A percentile compares a stretch with the other conserved stretches of the same genome.
Conservation (phyloP, 1,140 invertebrate genomes). For the Leptoteleia sp. region DNA sequence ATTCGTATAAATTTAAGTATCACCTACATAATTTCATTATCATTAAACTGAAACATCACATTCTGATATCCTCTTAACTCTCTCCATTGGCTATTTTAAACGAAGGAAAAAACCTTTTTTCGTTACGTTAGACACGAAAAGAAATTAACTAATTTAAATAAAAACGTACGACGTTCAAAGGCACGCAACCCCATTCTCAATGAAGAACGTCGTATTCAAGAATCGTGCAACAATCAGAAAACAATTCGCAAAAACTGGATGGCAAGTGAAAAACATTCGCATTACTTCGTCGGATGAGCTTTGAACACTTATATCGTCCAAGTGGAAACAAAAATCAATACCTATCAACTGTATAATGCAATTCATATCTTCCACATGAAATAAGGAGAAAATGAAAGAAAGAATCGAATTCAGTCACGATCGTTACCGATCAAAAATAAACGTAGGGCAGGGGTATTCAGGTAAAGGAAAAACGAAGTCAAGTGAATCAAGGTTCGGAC, state of each 20-base stretch:
- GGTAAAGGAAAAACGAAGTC: no score
- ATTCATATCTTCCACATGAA: conserved; percentile 12
- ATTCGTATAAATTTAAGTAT: no score
- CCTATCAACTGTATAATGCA: conserved; percentile 34
- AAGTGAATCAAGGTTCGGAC: no score
- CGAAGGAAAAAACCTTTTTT: conserved; percentile 40
- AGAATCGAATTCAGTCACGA: conserved; percentile 50
- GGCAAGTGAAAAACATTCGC: conserved; percentile 58
- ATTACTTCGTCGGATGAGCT: conserved; percentile 36
- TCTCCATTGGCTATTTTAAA: conserved; percentile 60
- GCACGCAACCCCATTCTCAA: conserved; percentile 48
- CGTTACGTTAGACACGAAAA: conserved; percentile 60
- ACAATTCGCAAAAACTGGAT: conserved; percentile 45
- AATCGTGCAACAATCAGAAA: conserved; percentile 53
- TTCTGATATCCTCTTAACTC: no score
- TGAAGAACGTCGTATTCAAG: conserved; percentile 32
- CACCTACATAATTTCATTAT: no score
- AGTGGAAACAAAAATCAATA: conserved; percentile 29
- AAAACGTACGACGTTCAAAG: conserved; percentile 50
- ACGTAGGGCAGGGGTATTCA: background rate
- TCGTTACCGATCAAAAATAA: conserved; percentile 27
- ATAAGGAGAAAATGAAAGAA: conserved; percentile 16
- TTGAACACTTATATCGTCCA: conserved; percentile 21
- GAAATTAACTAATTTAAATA: conserved; percentile 62
- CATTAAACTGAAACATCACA: no score